These are phyloP conservation scores for Nephrotoma guestfalica DNA, from an alignment of 2,888 invertebrate genomes.

Conservation along the genomic window DNA sequence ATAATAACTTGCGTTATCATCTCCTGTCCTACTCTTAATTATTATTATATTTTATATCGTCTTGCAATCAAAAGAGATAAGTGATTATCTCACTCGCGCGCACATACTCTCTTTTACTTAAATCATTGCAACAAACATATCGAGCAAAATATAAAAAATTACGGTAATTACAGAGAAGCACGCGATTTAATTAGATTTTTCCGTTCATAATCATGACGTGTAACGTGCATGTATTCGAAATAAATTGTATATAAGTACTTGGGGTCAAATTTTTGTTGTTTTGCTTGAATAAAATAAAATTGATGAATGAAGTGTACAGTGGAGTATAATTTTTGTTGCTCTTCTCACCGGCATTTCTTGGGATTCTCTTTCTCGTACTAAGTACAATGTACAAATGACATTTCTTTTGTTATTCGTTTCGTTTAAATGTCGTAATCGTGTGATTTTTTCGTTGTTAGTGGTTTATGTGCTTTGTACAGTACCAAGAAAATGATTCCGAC, in stretches of 20 bases:
- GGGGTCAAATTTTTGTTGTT: neutral
- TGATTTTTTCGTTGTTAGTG: neutral
- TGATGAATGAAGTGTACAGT: neutral
- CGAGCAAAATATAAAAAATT: neutral
- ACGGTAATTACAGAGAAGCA: neutral
- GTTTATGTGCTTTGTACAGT: neutral
- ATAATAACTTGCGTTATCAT: neutral
- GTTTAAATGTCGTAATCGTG: neutral
- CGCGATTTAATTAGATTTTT: neutral
- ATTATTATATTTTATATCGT: neutral
- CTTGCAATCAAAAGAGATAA: neutral
- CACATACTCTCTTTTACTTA: neutral
- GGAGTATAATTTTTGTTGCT: neutral
- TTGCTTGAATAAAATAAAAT: neutral
- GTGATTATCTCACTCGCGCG: neutral
- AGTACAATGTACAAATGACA: neutral
- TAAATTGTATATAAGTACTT: neutral
- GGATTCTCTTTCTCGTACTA: neutral
- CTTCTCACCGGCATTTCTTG: neutral
- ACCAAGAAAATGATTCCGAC: neutral
- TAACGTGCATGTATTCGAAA: neutral
- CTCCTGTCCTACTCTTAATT: neutral
- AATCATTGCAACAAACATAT: neutral
- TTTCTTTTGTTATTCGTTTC: neutral
- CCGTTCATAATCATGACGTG: neutral